phyloP scores from a whole-genome alignment of 2,113 vertebrate genomes.

The Leptosomus discolor region DNA sequence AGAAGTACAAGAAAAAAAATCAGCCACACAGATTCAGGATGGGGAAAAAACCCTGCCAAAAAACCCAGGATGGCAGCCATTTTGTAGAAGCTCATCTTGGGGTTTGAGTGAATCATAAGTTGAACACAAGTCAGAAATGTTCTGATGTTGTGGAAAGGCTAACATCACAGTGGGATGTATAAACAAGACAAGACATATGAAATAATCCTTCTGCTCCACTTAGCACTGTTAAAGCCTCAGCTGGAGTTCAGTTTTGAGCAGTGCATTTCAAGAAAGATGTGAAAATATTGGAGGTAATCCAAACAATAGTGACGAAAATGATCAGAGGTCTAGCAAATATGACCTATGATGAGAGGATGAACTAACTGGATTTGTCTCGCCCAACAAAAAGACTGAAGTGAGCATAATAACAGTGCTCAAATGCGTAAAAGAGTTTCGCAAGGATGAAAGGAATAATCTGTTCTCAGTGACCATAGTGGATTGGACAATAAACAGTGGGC shows the following conservation, averaged over 20 bases:
- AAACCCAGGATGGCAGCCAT: neutral
- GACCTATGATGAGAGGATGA: neutral
- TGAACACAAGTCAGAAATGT: neutral
- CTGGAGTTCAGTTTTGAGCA: neutral
- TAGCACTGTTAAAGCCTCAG: neutral
- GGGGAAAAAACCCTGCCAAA: neutral
- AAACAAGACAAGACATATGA: neutral
- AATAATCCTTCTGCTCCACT: neutral
- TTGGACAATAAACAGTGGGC: neutral
- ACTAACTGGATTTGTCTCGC: neutral
- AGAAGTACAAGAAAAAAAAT: neutral
- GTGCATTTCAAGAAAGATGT: neutral
- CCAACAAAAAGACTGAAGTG: neutral
- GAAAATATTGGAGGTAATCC: neutral
- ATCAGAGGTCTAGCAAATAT: neutral
- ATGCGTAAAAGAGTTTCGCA: neutral
- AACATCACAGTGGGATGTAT: neutral
- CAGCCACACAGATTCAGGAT: fast-evolving
- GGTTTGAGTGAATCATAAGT: neutral
- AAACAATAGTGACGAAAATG: neutral
- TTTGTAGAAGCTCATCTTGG: neutral
- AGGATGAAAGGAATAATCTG: neutral
- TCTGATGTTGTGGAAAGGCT: neutral
- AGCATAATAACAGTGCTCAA: neutral
- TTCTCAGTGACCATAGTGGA: neutral